A percentile compares a stretch with the other conserved stretches of the same genome.
These are phyloP conservation scores for Limnephilus auricula DNA, from an alignment of 2,888 invertebrate genomes.

Conservation along the genomic window DNA sequence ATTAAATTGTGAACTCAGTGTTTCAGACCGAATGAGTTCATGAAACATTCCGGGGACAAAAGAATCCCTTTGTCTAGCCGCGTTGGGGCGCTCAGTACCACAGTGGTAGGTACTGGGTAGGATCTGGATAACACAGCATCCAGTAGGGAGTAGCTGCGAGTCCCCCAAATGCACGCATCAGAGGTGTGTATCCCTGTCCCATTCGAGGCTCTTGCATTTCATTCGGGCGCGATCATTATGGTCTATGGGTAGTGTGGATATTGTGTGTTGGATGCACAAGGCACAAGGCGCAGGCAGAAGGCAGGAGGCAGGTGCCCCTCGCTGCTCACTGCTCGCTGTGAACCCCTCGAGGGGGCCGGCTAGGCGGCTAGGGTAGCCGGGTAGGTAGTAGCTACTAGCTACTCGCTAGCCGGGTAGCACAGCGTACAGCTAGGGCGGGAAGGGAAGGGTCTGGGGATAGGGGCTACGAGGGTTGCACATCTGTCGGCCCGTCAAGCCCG, in stretches of 20 bases:
- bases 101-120: conserved; percentile 6
- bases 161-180: conserved; percentile 27
- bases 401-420: conserved; percentile 5
- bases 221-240: conserved; percentile 52
- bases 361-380: conserved; percentile 2
- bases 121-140: neutral
- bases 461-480: conserved; percentile 49
- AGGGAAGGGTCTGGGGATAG: neutral
- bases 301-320: conserved; percentile 39
- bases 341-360: conserved; percentile 1
- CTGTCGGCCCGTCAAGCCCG: conserved; percentile 49
- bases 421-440: neutral
- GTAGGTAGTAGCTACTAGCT: neutral
- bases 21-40: neutral
- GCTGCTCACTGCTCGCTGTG: neutral
- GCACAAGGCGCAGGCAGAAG: neutral
- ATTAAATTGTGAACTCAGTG: neutral
- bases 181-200: conserved; percentile 20
- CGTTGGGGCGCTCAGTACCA: neutral
- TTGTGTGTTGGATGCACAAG: neutral
- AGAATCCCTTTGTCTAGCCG: conserved; percentile 23
- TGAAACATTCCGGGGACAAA: conserved; percentile 27
- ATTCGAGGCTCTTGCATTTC: conserved; percentile 32
- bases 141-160: neutral
- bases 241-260: conserved; percentile 33